Conservation (phyloP, 2,888 invertebrate genomes). For the Drosophila differens region DNA sequence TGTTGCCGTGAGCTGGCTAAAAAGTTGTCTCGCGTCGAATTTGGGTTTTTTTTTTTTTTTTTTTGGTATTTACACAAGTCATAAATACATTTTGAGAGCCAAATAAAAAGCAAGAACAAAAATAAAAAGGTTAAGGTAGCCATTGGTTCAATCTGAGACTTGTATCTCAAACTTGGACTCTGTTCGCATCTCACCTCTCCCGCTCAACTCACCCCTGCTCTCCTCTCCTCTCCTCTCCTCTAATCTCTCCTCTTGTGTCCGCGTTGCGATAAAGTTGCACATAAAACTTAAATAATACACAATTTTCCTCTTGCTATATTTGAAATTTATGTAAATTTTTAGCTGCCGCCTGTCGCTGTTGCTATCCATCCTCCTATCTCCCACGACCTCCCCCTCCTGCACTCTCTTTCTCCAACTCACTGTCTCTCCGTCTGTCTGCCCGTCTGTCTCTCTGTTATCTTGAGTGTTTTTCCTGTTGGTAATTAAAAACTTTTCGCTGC, state of each 20-base stretch:
- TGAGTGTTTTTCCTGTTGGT: conserved; percentile 76
- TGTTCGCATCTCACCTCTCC: not conserved
- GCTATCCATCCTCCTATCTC: not conserved
- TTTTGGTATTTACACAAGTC: conserved; percentile 64
- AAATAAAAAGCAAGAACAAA: conserved; percentile 7
- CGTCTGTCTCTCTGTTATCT: conserved; percentile 53
- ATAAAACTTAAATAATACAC: conserved; percentile 53
- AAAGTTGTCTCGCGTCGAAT: conserved; percentile 44
- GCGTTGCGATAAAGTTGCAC: conserved; percentile 51
- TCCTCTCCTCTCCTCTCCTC: not conserved
- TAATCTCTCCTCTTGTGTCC: not conserved
- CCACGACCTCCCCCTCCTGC: not conserved
- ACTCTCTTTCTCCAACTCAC: not conserved
- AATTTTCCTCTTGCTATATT: conserved; percentile 65
- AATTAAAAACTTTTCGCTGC: conserved; percentile 73
- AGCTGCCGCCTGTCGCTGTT: conserved; percentile 31
- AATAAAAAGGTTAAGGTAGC: conserved; percentile 57
- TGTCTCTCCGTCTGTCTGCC: not conserved
- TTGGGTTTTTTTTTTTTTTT: not conserved
- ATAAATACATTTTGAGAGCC: conserved; percentile 66
- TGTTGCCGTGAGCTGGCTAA: conserved; percentile 68
- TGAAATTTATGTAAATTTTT: conserved; percentile 73
- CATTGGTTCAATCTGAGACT: conserved; percentile 6
- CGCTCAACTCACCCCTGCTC: not conserved
- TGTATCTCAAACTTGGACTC: conserved; percentile 19